Evolutionary conservation across 2,888 invertebrate genomes (phyloP), one percentile per base, ranked within the genome.

Genomic region (Gisinianus flammeolus): DNA sequence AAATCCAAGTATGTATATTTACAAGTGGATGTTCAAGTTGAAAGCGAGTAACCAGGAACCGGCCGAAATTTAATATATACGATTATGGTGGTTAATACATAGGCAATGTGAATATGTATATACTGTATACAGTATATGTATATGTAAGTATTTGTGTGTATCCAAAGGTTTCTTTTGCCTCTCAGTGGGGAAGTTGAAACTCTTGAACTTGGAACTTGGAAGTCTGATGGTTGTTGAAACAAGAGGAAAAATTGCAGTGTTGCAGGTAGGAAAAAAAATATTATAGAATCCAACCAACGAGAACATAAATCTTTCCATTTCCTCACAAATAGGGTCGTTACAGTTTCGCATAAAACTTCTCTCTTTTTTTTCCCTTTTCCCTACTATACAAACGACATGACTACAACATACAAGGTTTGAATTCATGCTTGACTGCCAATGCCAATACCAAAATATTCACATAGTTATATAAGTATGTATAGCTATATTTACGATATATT

Each of bases 281-380:
- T 74, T 52, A 67, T 74, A 66, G 52, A 74, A 66, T 44, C 31
- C 64, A 64, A 3, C 19, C 62, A 44, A 52, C 16, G 26, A 54
- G 44, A 44, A 44, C 66, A 74, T 74, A 74, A 74, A 74, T 66
- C 66, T 74, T 44, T 74, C 73, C 52, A 26, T 74, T 66, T 71
- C 31, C 66, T 52, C 44, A 66, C 66, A 74, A 66, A 74, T 74
- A 74, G 52, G 67, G 66, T 74, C 66, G 74, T 74, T 74, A 66
- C 31, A 74, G 44, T 66, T 74, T 74, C 64, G 73, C 74, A 74
- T 74, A 74, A 66, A 58, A 72, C 31, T 67, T 62, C 10, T 58
- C n/a, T 58, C 58, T 58, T n/a, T 19, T 58, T 26, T 62, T 35
- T 28, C 52, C 26, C 26, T 28, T 22, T 22, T 22, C 31, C 71